Evolutionary conservation across 2,888 invertebrate genomes (phyloP), one percentile per base, ranked within the genome.

Genomic region (Dendrolimus pini): DNA sequence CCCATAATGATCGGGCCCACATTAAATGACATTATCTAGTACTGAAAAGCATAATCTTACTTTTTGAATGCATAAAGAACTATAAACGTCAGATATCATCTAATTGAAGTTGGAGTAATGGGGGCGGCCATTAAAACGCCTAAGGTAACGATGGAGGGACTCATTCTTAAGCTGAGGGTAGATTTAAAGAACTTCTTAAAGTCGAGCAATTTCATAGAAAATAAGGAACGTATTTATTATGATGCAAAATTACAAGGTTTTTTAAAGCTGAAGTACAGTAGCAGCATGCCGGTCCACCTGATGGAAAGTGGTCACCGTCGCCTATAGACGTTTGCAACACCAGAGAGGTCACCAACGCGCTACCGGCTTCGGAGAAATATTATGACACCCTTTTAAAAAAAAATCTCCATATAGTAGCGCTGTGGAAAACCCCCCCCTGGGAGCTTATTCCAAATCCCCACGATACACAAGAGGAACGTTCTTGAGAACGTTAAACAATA

Each of bases 1-100:
- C 72, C 72, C 77, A 77, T 85, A 88, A 88, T 83, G 86, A 86
- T 88, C 81, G 82, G 83, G 78, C 82, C 74, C 74, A 82, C 73
- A 80, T 88, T 80, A 83, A 85, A 82, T 74, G 81, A 77, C 83
- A 87, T 85, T 86, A 89, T 86, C 85, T 83, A 65, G 73, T 74
- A 79, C 75, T 75, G 77, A 67, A 75, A 78, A 80, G 80, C 82
- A 85, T 85, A 85, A 89, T 89, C 88, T 84, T 70, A 78, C 80
- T 82, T 72, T 74, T 72, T 78, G 77, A 85, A 89, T 88, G 83
- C 87, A 85, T 86, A 89, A 89, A 89, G 87, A 87, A 89, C 88
- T 89, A 87, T 89, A 85, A 89, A 88, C 70, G 88, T 87, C 85
- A 82, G 89, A 89, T 89, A 89, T 84, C 83, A 89, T 89, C 88